These are phyloP conservation scores for Eristalis arbustorum DNA, from an alignment of 2,888 invertebrate genomes.

Conservation along the genomic window DNA sequence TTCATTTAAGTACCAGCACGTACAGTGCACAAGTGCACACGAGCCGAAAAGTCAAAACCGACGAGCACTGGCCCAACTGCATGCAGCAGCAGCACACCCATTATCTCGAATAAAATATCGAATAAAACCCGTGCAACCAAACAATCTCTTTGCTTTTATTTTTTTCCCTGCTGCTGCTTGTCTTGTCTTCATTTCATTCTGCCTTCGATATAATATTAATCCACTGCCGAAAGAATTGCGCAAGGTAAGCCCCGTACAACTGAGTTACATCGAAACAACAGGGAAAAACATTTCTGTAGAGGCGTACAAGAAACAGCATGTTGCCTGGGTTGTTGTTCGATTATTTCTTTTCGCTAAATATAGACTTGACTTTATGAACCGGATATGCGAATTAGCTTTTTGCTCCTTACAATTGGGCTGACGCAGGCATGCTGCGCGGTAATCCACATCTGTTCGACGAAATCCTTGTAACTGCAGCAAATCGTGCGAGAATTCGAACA, in stretches of 20 bases:
- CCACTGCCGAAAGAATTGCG: constrained; percentile 33
- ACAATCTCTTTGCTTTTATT: background rate
- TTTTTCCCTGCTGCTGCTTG: background rate
- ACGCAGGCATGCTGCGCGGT: background rate
- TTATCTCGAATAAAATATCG: constrained; percentile 50
- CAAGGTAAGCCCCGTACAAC: constrained; percentile 30
- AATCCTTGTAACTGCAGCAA: constrained; percentile 47
- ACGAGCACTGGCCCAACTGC: constrained; percentile 8
- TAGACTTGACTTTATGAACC: constrained; percentile 68
- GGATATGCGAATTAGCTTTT: constrained; percentile 67
- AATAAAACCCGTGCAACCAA: constrained; percentile 28
- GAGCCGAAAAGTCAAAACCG: constrained; percentile 4
- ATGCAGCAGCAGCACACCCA: constrained; percentile 24
- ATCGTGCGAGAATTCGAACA: constrained; percentile 41
- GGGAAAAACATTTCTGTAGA: constrained; percentile 37
- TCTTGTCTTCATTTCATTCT: background rate
- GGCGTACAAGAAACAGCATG: constrained; percentile 39
- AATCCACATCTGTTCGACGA: constrained; percentile 67
- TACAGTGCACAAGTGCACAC: background rate
- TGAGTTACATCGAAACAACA: constrained; percentile 30
- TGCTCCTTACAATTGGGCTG: constrained; percentile 53
- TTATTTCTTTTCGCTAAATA: constrained; percentile 57
- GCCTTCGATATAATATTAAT: constrained; percentile 39
- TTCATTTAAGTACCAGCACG: background rate
- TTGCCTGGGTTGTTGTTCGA: constrained; percentile 38